Conservation (phyloP, 2,888 invertebrate genomes). For the Chrysotoxum bicinctum region DNA sequence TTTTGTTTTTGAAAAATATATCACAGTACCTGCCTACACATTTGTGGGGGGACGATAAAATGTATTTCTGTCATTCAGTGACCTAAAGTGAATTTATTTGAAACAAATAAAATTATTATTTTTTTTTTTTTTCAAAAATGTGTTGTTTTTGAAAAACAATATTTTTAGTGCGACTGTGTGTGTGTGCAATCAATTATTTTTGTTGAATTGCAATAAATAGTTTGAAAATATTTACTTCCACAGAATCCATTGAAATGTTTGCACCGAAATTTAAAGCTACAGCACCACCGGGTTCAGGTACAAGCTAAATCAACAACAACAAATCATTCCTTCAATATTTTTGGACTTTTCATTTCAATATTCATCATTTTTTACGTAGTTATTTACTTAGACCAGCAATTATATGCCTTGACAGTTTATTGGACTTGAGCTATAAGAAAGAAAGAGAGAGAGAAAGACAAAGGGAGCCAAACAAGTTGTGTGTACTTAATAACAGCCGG, state of each 20-base stretch:
- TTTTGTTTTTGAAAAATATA: conserved; percentile 25
- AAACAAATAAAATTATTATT: conserved; percentile 10
- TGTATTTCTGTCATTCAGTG: neutral
- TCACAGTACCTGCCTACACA: neutral
- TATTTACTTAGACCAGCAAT: neutral
- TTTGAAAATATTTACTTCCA: conserved; percentile 78
- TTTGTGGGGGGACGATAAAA: neutral
- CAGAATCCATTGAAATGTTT: conserved; percentile 86
- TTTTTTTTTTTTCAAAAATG: neutral
- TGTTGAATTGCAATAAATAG: conserved; percentile 1
- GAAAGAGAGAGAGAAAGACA: conserved; percentile 3
- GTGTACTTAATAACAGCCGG: conserved; percentile 33
- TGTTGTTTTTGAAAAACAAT: neutral
- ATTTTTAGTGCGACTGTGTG: conserved; percentile 24
- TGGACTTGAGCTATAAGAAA: conserved; percentile 17
- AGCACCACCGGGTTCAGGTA: conserved; percentile 83
- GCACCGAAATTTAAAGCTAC: conserved; percentile 92
- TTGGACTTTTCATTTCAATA: neutral
- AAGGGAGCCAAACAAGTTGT: neutral
- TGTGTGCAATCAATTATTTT: conserved; percentile 19
- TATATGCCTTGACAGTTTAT: conserved; percentile 50
- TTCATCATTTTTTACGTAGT: conserved; percentile 34
- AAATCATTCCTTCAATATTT: conserved; percentile 8
- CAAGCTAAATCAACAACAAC: conserved; percentile 57
- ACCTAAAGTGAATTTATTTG: conserved; percentile 25